phyloP scores from a whole-genome alignment of 2,888 invertebrate genomes.

The Tetrapedia diversipes region DNA sequence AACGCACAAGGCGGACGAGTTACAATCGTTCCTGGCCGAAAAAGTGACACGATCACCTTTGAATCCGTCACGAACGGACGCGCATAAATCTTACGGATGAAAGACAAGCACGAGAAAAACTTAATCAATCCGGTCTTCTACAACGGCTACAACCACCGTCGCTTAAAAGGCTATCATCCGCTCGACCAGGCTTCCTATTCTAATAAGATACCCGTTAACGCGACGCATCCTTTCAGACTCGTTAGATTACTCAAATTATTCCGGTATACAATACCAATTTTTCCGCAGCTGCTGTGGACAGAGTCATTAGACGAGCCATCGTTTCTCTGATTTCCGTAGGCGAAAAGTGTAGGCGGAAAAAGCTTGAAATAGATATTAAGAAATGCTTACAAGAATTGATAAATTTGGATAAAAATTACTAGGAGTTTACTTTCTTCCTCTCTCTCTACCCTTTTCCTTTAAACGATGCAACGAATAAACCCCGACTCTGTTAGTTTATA shows the following conservation, averaged over 20 bases:
- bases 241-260: constrained; percentile 16
- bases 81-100: neutral
- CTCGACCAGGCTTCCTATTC: neutral
- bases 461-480: too few species aligned
- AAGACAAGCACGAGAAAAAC: neutral
- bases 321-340: constrained; percentile 31
- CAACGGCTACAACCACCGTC: constrained; percentile 7
- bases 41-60: too few species aligned
- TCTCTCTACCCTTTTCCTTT: too few species aligned
- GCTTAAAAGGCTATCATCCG: neutral
- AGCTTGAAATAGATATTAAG: too few species aligned
- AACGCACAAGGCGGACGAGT: too few species aligned
- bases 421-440: too few species aligned
- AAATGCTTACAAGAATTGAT: too few species aligned
- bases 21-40: too few species aligned
- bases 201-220: constrained; percentile 8
- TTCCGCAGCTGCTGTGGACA: too few species aligned
- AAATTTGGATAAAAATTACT: too few species aligned
- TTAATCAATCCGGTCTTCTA: constrained; percentile 7
- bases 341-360: too few species aligned
- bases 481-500: too few species aligned
- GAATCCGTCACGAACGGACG: neutral
- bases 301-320: constrained; percentile 4
- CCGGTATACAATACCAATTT: neutral
- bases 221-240: constrained; percentile 4